phyloP scores from a whole-genome alignment of 2,888 invertebrate genomes.

The Anthophora plumipes region DNA sequence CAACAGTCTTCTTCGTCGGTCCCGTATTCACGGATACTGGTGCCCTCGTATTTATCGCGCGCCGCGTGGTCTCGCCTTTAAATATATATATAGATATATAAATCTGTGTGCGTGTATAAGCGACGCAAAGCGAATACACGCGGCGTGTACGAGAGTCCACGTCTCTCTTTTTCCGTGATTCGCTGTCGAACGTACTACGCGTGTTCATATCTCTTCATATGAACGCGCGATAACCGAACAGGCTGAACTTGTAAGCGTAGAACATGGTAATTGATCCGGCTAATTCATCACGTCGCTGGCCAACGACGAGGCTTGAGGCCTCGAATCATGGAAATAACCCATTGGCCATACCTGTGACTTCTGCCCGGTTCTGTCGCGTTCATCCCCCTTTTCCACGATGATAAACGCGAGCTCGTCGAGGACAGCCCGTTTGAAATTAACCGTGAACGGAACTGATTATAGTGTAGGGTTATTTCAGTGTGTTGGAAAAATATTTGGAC shows the following conservation, averaged over 20 bases:
- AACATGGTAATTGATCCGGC: constrained; percentile 52
- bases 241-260: constrained; percentile 10
- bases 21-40: constrained; percentile 62
- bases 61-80: constrained; percentile 54
- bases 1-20: constrained; percentile 50
- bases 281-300: constrained; percentile 52
- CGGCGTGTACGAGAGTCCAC: not conserved
- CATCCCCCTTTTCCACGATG: not conserved
- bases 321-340: constrained; percentile 17
- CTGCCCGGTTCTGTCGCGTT: not conserved
- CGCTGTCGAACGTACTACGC: constrained; percentile 28
- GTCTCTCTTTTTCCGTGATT: constrained; percentile 45
- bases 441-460: not conserved
- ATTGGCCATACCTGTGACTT: not conserved
- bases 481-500: too few relatives aligned
- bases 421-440: not conserved
- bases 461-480: too few relatives aligned
- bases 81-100: constrained; percentile 12
- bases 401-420: not conserved
- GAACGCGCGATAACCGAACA: constrained; percentile 41
- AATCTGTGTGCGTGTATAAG: not conserved
- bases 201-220: constrained; percentile 36
- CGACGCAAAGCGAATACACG: constrained; percentile 58
- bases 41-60: constrained; percentile 62
- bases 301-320: constrained; percentile 6